Base-by-base conservation (phyloP, 1,140 invertebrate genomes). In the Chrysopa pallens region DNA sequence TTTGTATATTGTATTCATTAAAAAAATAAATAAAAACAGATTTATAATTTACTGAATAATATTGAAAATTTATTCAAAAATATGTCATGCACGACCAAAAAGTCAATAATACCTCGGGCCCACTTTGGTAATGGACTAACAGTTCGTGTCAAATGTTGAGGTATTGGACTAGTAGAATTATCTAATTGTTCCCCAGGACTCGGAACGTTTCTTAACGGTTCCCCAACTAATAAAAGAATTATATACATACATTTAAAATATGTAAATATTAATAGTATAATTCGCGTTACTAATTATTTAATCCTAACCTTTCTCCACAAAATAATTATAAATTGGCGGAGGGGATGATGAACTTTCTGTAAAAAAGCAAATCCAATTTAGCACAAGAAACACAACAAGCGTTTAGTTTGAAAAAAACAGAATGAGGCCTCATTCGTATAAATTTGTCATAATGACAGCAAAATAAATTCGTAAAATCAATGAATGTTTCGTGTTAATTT, bases 51-150 rank as follows among this genome's bases (percentile, higher is more conserved):
- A 23, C 17, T 23, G 17, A 23, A 3, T 3, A 23, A 23, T n/a
- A n/a, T n/a, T 23, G 17, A 23, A 23, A 23, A 23, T 23, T 23
- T 23, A 23, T 23, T 23, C 17, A 23, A 23, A 23, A 23, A 23
- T 23, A 3, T 23, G 2, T 23, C 17, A 23, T 23, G 17, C 17
- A 23, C 17, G 17, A 5, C 17, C 2, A 23, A 23, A 23, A 23
- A 23, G 17, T 23, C 5, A 23, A 23, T 45, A 46, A 51, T 69
- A 71, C 69, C 69, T 66, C 68, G 58, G 46, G 67, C 67, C 68
- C 68, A 70, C 55, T 69, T 70, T 17, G 69, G 68, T 42, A 71
- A 54, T 33, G 68, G 69, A 54, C 68, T 71, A 51, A 69, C 51
- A 33, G 66, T 54, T 40, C 64, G 59, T 40, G 58, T 57, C 42